A percentile compares a stretch with the other conserved stretches of the same genome.
Conservation (phyloP, 2,797 vertebrate genomes). For the Myripristis murdjan region DNA sequence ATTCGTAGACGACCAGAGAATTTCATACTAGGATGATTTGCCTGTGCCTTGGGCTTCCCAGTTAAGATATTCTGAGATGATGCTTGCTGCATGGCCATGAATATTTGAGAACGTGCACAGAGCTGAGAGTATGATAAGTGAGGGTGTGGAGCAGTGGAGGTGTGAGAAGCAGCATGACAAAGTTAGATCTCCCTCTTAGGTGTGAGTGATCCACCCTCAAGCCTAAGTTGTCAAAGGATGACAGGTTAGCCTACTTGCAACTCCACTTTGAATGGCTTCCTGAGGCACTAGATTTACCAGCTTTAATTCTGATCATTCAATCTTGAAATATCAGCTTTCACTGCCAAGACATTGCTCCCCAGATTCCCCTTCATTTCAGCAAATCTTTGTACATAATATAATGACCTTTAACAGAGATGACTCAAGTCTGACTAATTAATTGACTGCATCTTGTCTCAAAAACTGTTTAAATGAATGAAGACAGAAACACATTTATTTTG, state of each 20-base stretch:
- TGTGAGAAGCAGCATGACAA: slow-evolving; percentile 41
- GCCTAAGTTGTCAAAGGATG: slow-evolving; percentile 63
- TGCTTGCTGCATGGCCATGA: slow-evolving; percentile 74
- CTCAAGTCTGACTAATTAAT: slow-evolving; percentile 29
- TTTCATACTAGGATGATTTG: slow-evolving; percentile 78
- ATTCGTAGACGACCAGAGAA: slow-evolving; percentile 57
- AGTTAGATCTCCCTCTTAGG: slow-evolving; percentile 64
- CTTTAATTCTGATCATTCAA: slow-evolving; percentile 44
- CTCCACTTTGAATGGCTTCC: slow-evolving; percentile 48
- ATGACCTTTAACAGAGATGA: slow-evolving; percentile 13
- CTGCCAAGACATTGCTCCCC: slow-evolving; percentile 16
- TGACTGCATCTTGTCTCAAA: slow-evolving; percentile 26
- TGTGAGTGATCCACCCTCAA: slow-evolving; percentile 60
- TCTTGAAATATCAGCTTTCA: slow-evolving; percentile 37
- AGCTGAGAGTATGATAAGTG: slow-evolving; percentile 57
- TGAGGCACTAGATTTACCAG: slow-evolving; percentile 32
- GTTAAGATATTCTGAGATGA: slow-evolving; percentile 77
- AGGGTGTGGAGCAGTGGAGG: slow-evolving; percentile 48
- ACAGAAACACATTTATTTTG: slow-evolving; percentile 8
- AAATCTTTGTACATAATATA: slow-evolving; percentile 25
- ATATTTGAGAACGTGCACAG: slow-evolving; percentile 75
- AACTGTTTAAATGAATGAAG: slow-evolving; percentile 17
- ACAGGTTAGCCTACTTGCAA: slow-evolving; percentile 55
- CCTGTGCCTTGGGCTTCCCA: slow-evolving; percentile 68
- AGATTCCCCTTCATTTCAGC: slow-evolving; percentile 19